Conservation (phyloP, 92 coral and sea anemone species). For the Galaxea fascicularis region DNA sequence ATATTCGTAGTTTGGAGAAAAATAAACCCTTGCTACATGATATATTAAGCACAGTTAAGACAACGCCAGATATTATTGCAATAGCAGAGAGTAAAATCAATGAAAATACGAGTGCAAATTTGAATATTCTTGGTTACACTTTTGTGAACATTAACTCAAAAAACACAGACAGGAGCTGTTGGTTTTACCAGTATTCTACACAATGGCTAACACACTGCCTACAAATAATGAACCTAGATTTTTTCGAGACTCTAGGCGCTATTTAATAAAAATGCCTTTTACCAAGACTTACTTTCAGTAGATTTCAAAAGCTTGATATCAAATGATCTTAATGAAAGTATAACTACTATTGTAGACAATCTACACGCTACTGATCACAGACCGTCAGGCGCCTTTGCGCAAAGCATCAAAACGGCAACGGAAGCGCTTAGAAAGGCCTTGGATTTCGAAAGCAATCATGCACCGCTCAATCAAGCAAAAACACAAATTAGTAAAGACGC, state of each 20-base stretch:
- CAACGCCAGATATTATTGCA: no score
- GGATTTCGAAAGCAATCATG: slow-evolving; percentile 60
- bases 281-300: slow-evolving; percentile 22
- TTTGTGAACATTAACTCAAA: no score
- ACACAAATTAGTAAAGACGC: slow-evolving; percentile 59
- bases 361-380: slow-evolving; percentile 37
- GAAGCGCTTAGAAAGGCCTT: slow-evolving; percentile 45
- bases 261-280: slow-evolving; percentile 38
- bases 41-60: no score
- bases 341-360: slow-evolving; percentile 23
- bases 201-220: slow-evolving; percentile 14
- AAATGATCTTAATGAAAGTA: slow-evolving; percentile 28
- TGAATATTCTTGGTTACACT: no score
- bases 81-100: no score
- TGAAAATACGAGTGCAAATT: no score
- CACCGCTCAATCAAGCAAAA: slow-evolving; percentile 48
- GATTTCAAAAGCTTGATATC: slow-evolving; percentile 34
- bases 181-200: slow-evolving; percentile 58
- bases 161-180: no score
- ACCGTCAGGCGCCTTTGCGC: slow-evolving; percentile 56
- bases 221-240: slow-evolving; percentile 2
- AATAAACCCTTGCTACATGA: no score
- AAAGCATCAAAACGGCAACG: slow-evolving; percentile 41
- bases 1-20: no score
- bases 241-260: slow-evolving; percentile 21